phyloP scores from a whole-genome alignment of 2,113 vertebrate species.

The Danionella cerebrum region DNA sequence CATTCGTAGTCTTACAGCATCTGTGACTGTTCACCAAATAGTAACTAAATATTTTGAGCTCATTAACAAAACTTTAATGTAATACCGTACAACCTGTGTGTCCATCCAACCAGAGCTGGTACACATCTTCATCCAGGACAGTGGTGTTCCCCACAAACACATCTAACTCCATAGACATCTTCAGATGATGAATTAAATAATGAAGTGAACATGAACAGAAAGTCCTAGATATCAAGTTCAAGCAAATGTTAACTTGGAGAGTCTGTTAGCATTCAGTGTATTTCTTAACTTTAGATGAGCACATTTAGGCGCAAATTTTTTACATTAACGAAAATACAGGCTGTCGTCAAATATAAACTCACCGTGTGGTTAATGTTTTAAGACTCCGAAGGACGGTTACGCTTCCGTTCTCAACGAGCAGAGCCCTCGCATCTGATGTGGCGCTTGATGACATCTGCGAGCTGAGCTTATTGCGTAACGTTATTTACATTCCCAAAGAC shows the following conservation, averaged over 20 bases:
- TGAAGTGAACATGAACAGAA: too few relatives aligned
- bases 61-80: neutral
- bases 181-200: neutral
- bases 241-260: too few relatives aligned
- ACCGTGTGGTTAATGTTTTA: neutral
- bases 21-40: conserved; percentile 57
- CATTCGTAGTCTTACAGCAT: conserved; percentile 71
- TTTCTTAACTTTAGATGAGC: too few relatives aligned
- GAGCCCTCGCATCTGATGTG: too few relatives aligned
- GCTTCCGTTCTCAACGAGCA: too few relatives aligned
- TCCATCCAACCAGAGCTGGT: conserved; percentile 84
- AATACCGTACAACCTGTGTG: conserved; percentile 84
- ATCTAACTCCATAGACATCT: conserved; percentile 78
- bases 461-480: neutral
- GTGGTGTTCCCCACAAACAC: conserved; percentile 88
- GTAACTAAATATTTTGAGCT: neutral
- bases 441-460: neutral
- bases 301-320: too few relatives aligned
- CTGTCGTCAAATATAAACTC: neutral
- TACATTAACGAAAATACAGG: too few relatives aligned
- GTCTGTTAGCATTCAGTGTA: too few relatives aligned
- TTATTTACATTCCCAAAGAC: neutral
- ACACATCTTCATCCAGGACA: conserved; percentile 84
- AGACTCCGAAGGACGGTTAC: neutral
- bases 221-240: too few relatives aligned